Base-by-base conservation (phyloP, 1,140 invertebrate genomes). In the Maniola jurtina region DNA sequence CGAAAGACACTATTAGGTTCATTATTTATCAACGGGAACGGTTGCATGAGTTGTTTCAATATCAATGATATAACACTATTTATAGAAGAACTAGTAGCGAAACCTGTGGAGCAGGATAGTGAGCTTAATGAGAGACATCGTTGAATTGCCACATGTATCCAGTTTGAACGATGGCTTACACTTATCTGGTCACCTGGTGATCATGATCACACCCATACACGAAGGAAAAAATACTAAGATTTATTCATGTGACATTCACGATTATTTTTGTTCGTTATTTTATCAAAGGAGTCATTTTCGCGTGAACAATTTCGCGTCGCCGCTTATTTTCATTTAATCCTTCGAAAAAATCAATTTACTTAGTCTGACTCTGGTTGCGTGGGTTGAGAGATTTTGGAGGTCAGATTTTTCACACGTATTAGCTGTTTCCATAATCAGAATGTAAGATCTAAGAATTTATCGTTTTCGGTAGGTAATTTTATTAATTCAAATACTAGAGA, bases 61-160 rank as follows among this genome's bases (percentile, higher is more conserved):
- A 42, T 66, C 38, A 40, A 15, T 54, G 52, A 68, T 62, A 66
- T 55, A 48, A 54, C 60, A 82, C 80, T 89, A 89, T 89, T 87
- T 84, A 86, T 89, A 89, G 84, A 81, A 76, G 76, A 77, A 80
- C 76, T 71, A 80, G 84, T 84, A 84, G 83, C 75, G 75, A 89
- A 87, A 86, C 83, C 79, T 81, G 83, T 83, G 78, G 70, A 71
- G 77, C 82, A 81, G 82, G 86, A 80, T 86, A 82, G 77, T 80
- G 66, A 52, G 62, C 77, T 80, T 86, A 85, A 88, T 86, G 78
- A 84, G 75, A 77, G 71, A 72, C 75, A 72, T 78, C 80, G 76
- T 84, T 84, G 79, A 74, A 83, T 73, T 83, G 79, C 77, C 71
- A 79, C 80, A 80, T 79, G 69, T 66, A 72, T 70, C 72, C 71